Conservation (phyloP, 2,797 vertebrate genomes). For the Odontamblyopus lacepedii region DNA sequence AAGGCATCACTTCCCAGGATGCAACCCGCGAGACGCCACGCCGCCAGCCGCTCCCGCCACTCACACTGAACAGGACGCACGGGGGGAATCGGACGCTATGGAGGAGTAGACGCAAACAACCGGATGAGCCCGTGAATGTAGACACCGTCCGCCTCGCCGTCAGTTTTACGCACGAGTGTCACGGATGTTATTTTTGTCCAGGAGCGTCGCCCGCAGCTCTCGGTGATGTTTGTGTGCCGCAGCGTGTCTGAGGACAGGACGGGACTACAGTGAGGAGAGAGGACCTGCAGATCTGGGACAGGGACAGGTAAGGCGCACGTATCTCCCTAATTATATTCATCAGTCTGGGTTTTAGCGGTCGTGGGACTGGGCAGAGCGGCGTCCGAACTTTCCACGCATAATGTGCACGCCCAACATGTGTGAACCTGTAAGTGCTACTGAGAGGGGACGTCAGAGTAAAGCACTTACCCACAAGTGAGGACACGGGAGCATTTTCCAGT, state of each 20-base stretch:
- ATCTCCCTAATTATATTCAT: background rate
- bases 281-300: conserved; percentile 19
- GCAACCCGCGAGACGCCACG: conserved; percentile 61
- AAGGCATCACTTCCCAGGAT: conserved; percentile 62
- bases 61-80: conserved; percentile 16
- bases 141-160: background rate
- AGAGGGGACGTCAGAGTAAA: background rate
- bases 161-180: conserved; percentile 41
- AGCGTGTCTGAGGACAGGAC: conserved; percentile 43
- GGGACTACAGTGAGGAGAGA: conserved; percentile 61
- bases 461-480: background rate
- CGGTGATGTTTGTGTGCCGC: conserved; percentile 54
- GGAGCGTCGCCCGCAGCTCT: conserved; percentile 39
- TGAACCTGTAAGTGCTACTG: background rate
- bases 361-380: background rate
- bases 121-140: conserved; percentile 27
- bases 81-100: conserved; percentile 15
- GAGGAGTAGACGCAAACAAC: conserved; percentile 46
- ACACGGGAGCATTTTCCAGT: background rate
- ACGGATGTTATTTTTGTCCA: conserved; percentile 41
- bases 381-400: conserved; percentile 52
- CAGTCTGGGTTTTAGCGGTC: background rate
- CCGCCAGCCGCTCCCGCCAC: conserved; percentile 45
- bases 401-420: conserved; percentile 16
- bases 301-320: conserved; percentile 47